Conservation (phyloP, 2,113 vertebrate genomes). For the Heterocephalus glaber region DNA sequence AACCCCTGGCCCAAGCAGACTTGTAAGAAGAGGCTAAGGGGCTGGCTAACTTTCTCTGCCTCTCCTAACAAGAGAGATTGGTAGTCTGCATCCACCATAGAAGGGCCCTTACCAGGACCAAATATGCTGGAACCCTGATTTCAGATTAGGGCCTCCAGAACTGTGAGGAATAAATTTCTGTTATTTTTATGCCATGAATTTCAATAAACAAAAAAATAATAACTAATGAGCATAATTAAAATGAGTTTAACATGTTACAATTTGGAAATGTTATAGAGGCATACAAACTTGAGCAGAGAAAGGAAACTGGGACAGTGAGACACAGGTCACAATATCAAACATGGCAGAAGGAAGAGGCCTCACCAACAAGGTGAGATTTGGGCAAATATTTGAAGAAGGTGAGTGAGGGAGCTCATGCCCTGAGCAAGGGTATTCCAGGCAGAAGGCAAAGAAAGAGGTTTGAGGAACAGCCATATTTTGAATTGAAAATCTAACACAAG, state of each 20-base stretch:
- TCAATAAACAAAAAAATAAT: background rate
- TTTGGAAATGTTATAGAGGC: background rate
- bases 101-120: background rate
- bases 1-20: background rate
- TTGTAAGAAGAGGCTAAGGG: background rate
- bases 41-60: background rate
- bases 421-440: background rate
- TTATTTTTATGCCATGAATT: background rate
- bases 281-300: background rate
- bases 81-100: no score
- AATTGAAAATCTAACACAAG: constrained; percentile 44
- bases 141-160: background rate
- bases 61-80: background rate
- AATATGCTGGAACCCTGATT: background rate
- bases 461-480: background rate
- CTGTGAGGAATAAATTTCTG: background rate
- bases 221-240: background rate
- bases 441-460: background rate
- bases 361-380: background rate
- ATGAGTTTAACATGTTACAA: background rate
- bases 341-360: background rate
- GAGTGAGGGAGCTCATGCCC: background rate
- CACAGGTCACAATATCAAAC: background rate
- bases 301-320: background rate
- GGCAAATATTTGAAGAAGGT: background rate